Evolutionary conservation across 2,113 vertebrate genomes (phyloP), one percentile per base, ranked within the genome.

Genomic region (Diadophis punctatus): DNA sequence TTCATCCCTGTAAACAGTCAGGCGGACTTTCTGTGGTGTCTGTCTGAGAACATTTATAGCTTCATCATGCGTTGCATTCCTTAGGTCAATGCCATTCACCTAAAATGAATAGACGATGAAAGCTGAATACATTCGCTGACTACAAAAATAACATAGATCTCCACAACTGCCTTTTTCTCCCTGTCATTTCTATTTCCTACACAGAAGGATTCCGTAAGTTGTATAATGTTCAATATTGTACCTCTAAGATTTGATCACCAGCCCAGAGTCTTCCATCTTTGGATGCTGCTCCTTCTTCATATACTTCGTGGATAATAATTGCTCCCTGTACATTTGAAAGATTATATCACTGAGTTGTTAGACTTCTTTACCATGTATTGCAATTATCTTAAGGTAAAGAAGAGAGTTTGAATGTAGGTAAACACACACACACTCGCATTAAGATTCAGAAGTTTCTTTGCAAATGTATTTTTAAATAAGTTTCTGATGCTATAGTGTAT

Each of bases 251-350:
- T 96, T 99, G 99, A 97, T 99, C 99, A 55, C 99, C 99, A 92
- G 99, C 99, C 99, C 99, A 99, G 0, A 99, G 98, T 53, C 99
- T 97, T 90, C 99, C 99, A 92, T 99, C 99, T 97, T 99, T 99
- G 87, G 98, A 99, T 23, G 99, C 99, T 53, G 99, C 99, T 91
- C 99, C 99, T 96, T 99, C 99, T 97, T 99, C 99, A 92, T 99
- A 99, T 0, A 99, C 99, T 96, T 99, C 99, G 30, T 99, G 99
- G 94, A 99, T 99, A 94, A 99, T 99, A 95, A 99, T 99, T 91
- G 98, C 98, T 60, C 99, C 99, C 99, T 99, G 95, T 56, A 43
- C 85, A 91, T 12, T 90, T 92, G 94, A 58, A 95, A 39, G 10
- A 80, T 80, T 43, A 16, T 8, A 20, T 48, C 86, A 80, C 0